phyloP scores from a whole-genome alignment of 2,888 invertebrate species.

The Gari tellinella region DNA sequence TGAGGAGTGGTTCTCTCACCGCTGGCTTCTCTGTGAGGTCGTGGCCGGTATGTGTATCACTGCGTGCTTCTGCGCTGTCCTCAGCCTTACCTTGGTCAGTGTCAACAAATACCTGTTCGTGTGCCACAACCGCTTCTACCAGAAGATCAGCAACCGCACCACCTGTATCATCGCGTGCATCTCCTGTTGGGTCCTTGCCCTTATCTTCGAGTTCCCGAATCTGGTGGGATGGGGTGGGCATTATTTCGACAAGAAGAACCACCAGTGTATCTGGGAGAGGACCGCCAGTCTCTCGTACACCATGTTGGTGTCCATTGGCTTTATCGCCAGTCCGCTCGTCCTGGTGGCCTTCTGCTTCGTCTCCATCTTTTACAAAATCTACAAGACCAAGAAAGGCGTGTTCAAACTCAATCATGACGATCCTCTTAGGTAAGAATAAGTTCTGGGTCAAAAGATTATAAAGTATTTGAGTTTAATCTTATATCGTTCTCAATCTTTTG shows the following conservation, averaged over 20 bases:
- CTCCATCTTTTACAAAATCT: slow-evolving; percentile 72
- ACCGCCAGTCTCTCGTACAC: slow-evolving; percentile 77
- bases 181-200: slow-evolving; percentile 72
- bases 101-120: slow-evolving; percentile 75
- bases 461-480: no score
- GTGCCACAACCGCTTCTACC: slow-evolving; percentile 67
- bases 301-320: slow-evolving; percentile 69
- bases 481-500: no score
- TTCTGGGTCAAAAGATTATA: no score
- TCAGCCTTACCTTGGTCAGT: slow-evolving; percentile 74
- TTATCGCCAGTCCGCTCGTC: slow-evolving; percentile 72
- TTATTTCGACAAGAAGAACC: slow-evolving; percentile 76
- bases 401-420: slow-evolving; percentile 66
- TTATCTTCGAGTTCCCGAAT: slow-evolving; percentile 76
- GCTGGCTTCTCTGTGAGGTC: slow-evolving; percentile 69
- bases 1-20: slow-evolving; percentile 73
- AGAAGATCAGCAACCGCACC: slow-evolving; percentile 66
- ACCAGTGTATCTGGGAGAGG: slow-evolving; percentile 81
- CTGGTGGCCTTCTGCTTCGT: slow-evolving; percentile 72
- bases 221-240: slow-evolving; percentile 79
- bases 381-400: slow-evolving; percentile 69
- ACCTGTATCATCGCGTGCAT: slow-evolving; percentile 68
- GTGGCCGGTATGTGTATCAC: slow-evolving; percentile 77
- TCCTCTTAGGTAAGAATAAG: slow-evolving; percentile 56
- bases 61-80: slow-evolving; percentile 80